Evolutionary conservation across 2,888 invertebrate genomes (phyloP).

Genomic region (Melanostoma mellinum): DNA sequence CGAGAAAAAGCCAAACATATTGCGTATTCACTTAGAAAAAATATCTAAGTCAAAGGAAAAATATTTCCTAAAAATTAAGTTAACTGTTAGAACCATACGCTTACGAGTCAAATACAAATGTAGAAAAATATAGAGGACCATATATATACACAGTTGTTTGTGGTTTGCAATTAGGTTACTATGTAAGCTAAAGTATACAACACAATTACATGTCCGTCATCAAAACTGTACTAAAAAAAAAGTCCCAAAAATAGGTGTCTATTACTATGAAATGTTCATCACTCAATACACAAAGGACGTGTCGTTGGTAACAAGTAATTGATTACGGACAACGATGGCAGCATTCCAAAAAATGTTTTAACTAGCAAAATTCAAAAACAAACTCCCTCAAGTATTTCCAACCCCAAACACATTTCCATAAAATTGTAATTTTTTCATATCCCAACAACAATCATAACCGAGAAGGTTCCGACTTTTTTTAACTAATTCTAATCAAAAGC

Average conservation of each 20-base stretch:
- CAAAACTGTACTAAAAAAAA: neutral
- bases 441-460: conserved; percentile 1
- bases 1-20: too few species aligned
- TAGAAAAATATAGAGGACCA: too few species aligned
- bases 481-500: conserved; percentile 28
- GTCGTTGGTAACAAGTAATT: conserved; percentile 3
- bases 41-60: too few species aligned
- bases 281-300: neutral
- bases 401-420: neutral
- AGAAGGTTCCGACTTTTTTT: conserved; percentile 24
- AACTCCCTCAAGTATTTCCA: conserved; percentile 7
- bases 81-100: too few species aligned
- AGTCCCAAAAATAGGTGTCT: neutral
- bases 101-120: too few species aligned
- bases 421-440: conserved; percentile 3
- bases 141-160: too few species aligned
- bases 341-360: neutral
- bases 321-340: neutral
- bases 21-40: too few species aligned
- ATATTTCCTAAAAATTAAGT: too few species aligned
- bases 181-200: too few species aligned
- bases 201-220: conserved; percentile 6
- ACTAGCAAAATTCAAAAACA: conserved; percentile 14
- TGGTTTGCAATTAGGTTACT: too few species aligned
- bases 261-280: neutral